phyloP scores from a whole-genome alignment of 92 coral and sea anemone species.

The Scolanthus callimorphus region DNA sequence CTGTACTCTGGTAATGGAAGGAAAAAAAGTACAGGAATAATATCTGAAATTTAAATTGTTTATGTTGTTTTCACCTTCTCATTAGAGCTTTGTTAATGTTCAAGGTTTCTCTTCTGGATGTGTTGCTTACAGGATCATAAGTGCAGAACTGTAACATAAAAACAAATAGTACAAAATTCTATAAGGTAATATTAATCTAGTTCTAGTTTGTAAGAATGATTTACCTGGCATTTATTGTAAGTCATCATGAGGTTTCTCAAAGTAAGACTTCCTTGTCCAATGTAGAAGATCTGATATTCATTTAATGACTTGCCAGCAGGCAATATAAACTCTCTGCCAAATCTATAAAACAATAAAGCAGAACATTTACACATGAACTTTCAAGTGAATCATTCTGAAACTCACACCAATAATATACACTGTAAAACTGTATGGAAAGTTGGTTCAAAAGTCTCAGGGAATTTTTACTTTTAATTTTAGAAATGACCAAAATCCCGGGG shows the following conservation, averaged over 20 bases:
- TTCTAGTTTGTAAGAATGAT: no score
- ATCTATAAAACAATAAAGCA: constrained; percentile 31
- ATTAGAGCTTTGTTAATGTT: constrained; percentile 83
- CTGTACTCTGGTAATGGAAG: no score
- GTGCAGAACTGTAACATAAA: constrained; percentile 72
- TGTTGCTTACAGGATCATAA: constrained; percentile 67
- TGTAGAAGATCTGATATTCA: constrained; percentile 74
- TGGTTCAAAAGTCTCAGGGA: no score
- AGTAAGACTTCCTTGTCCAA: constrained; percentile 83
- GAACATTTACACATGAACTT: no score
- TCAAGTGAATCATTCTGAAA: no score
- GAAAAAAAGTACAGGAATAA: neutral
- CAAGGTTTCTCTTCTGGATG: constrained; percentile 64
- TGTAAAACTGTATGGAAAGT: no score
- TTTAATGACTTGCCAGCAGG: constrained; percentile 36
- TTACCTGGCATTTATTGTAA: constrained; percentile 87
- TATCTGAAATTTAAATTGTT: neutral
- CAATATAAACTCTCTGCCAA: constrained; percentile 78
- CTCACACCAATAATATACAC: no score
- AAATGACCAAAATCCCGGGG: no score
- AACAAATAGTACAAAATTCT: neutral
- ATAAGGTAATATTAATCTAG: no score
- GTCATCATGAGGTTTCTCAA: constrained; percentile 91
- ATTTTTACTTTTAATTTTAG: no score
- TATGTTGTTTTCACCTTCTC: constrained; percentile 82